A percentile compares a stretch with the other conserved stretches of the same genome.
These are phyloP conservation scores for Cecropterus lyciades DNA, from an alignment of 1,140 invertebrate genomes.

Conservation along the genomic window DNA sequence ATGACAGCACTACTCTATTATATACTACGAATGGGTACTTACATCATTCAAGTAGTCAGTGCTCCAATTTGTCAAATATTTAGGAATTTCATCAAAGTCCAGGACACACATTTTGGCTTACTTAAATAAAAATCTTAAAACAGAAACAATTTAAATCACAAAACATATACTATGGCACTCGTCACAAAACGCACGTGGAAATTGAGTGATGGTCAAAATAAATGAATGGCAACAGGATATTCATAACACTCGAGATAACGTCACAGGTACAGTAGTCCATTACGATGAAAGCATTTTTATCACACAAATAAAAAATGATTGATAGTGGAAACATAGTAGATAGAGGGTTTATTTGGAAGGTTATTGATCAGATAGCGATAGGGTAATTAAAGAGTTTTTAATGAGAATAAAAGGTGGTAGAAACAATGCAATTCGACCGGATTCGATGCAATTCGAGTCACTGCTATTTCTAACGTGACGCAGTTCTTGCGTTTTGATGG, in stretches of 20 bases:
- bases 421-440: no score
- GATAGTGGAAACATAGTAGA: constrained; percentile 51
- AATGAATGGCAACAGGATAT: constrained; percentile 42
- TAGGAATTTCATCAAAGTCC: constrained; percentile 44
- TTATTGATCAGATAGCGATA: constrained; percentile 5
- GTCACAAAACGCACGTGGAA: constrained; percentile 31
- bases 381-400: constrained; percentile 11
- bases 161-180: no score
- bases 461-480: no score
- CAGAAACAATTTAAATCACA: neutral
- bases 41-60: constrained; percentile 54
- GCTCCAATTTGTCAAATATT: constrained; percentile 50
- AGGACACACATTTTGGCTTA: constrained; percentile 1
- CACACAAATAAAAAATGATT: constrained; percentile 51
- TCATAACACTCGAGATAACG: constrained; percentile 54
- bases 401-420: no score
- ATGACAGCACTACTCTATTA: no score
- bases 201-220: constrained; percentile 19
- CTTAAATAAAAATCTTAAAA: no score
- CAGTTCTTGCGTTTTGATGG: no score
- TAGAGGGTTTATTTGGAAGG: constrained; percentile 21
- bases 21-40: constrained; percentile 39
- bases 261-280: constrained; percentile 70
- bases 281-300: constrained; percentile 78
- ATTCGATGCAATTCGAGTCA: no score